Base-by-base conservation (phyloP, 53 echinoderm and acorn worm species). In the Temnopleurus reevesii region DNA sequence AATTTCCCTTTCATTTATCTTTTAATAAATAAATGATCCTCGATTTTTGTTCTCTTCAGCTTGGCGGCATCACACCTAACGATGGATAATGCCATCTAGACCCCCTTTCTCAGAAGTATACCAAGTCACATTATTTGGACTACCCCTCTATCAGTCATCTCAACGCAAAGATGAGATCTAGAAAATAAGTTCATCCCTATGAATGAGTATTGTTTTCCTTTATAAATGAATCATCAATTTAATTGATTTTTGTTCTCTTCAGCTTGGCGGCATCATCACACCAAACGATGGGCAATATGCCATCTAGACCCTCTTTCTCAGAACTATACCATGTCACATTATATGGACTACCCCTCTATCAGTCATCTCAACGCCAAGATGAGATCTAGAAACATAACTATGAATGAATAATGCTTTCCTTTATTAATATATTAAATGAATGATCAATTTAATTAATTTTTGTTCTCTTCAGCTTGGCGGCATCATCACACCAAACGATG, bases 391-490 rank as follows among this genome's bases (percentile, higher is more conserved):
- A n/a, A n/a, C n/a, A n/a, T n/a, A n/a, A n/a, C n/a, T n/a, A n/a
- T n/a, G n/a, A n/a, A n/a, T n/a, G n/a, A n/a, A n/a, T n/a, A n/a
- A n/a, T n/a, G n/a, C n/a, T n/a, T n/a, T n/a, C n/a, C n/a, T n/a
- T n/a, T n/a, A n/a, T n/a, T n/a, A n/a, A n/a, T n/a, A n/a, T n/a
- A n/a, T n/a, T n/a, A n/a, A n/a, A n/a, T n/a, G n/a, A n/a, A n/a
- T n/a, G n/a, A n/a, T n/a, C n/a, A n/a, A n/a, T n/a, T n/a, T n/a
- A n/a, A n/a, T n/a, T n/a, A n/a, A n/a, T n/a, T n/a, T n/a, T n/a
- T n/a, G n/a, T n/a, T n/a, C n/a, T n/a, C n/a, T n/a, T 55, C 89
- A 96, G 97, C 95, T 97, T 53, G 97, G 97, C 29, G 97, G 97
- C 21, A 97, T 97, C 79, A 95, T 97, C 2, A 93, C 91, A 15